Base-by-base conservation (phyloP, 2,888 invertebrate genomes). In the Himalopsyche anomala region DNA sequence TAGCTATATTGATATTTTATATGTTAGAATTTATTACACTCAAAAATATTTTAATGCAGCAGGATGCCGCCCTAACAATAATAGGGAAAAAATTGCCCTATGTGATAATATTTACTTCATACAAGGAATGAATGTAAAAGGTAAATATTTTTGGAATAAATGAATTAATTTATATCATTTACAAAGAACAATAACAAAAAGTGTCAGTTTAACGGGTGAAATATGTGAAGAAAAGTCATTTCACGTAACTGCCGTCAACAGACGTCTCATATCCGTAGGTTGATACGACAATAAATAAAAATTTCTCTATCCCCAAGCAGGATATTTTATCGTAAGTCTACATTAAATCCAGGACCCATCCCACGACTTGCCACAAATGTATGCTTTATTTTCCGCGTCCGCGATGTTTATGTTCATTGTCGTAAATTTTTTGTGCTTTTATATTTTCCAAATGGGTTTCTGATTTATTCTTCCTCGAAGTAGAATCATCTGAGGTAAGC, bases 391-490 rank as follows among this genome's bases (percentile, higher is more conserved):
- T 79, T 45, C 82, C 84, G 81, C 74, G 84, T 79, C 79, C 69
- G 42, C 69, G 82, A 38, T 83, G 81, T 84, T 83, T 80, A 84
- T 85, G 85, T 85, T 85, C 85, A 81, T 87, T 85, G 87, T 87
- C 85, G 83, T 87, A 87, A 85, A 85, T 85, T 87, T 87, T 87
- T 62, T 56, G 87, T 69, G 84, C 55, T 40, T 56, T 62, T 85
- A 85, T 83, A 80, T 83, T 69, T 81, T 84, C 84, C 84, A 86
- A 86, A 86, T 86, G 86, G 86, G 74, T 86, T 84, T 86, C 86
- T 84, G 86, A 86, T 86, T 86, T 86, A 86, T 86, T 84, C 84
- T 80, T 84, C 84, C 84, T 86, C 84, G 62, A 83, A 86, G 86
- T 82, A 84, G 86, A 84, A 81, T 84, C 86, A 86, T 81, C 81